Conservation (phyloP, 2,888 invertebrate genomes). For the Bimastos eiseni region DNA sequence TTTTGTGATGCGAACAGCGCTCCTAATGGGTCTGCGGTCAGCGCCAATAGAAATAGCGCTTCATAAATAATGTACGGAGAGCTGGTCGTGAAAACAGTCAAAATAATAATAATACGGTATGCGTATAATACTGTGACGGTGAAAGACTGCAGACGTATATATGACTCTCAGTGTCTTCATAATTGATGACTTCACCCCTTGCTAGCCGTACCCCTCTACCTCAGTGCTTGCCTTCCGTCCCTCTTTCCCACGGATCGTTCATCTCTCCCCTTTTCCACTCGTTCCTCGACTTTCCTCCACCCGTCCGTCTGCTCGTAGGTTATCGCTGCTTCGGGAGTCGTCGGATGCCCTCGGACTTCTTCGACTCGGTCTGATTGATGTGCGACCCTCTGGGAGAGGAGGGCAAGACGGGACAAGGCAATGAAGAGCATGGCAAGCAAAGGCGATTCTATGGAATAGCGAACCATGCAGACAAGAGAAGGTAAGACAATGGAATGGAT, state of each 20-base stretch:
- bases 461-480: not conserved
- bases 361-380: not conserved
- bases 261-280: not conserved
- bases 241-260: not conserved
- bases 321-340: not conserved
- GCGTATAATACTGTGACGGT: not conserved
- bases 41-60: slow-evolving; percentile 5
- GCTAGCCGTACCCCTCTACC: not conserved
- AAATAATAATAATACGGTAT: slow-evolving; percentile 1
- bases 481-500: no score
- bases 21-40: not conserved
- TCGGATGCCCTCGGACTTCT: not conserved
- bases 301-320: not conserved
- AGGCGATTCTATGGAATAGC: no score
- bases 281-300: not conserved
- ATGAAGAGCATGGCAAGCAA: not conserved
- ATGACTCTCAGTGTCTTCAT: slow-evolving; percentile 6
- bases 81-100: not conserved
- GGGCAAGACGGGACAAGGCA: not conserved
- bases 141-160: not conserved
- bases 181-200: slow-evolving; percentile 4
- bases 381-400: not conserved
- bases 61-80: not conserved
- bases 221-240: not conserved
- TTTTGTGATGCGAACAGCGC: not conserved